phyloP scores from a whole-genome alignment of 1,140 invertebrate species.

The Tetramorium simillimum region DNA sequence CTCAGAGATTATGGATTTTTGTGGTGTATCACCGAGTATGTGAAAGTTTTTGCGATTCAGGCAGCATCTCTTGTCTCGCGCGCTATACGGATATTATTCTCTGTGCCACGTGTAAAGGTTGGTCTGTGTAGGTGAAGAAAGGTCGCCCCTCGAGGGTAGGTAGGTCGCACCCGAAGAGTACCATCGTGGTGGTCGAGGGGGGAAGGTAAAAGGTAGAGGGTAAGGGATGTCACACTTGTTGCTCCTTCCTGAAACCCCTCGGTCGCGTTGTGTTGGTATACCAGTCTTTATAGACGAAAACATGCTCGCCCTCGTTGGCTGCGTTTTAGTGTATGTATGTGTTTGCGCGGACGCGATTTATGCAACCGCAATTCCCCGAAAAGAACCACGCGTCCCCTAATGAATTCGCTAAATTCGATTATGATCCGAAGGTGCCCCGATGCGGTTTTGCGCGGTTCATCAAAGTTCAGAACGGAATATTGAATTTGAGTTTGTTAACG shows the following conservation, averaged over 20 bases:
- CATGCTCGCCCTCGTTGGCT: slow-evolving; percentile 30
- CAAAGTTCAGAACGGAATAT: not conserved
- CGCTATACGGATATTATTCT: slow-evolving; percentile 44
- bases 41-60: slow-evolving; percentile 30
- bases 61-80: not conserved
- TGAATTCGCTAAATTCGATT: slow-evolving; percentile 54
- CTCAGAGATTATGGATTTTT: slow-evolving; percentile 10
- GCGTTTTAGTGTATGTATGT: not conserved
- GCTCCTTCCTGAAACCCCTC: slow-evolving; percentile 68
- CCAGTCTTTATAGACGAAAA: slow-evolving; percentile 52
- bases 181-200: slow-evolving; percentile 1
- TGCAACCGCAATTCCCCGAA: slow-evolving; percentile 51
- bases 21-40: not conserved
- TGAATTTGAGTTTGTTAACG: not conserved
- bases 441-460: slow-evolving; percentile 22
- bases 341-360: slow-evolving; percentile 46
- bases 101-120: slow-evolving; percentile 26
- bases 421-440: not conserved
- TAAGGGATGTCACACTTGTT: slow-evolving; percentile 76
- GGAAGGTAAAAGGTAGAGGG: slow-evolving; percentile 70
- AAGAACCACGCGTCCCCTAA: slow-evolving; percentile 38
- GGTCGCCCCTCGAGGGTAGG: slow-evolving; percentile 56
- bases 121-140: slow-evolving; percentile 43
- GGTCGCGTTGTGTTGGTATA: slow-evolving; percentile 29
- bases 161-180: slow-evolving; percentile 64